phyloP scores from a whole-genome alignment of 92 coral and sea anemone species.

The Umimayanthus chanpuru region DNA sequence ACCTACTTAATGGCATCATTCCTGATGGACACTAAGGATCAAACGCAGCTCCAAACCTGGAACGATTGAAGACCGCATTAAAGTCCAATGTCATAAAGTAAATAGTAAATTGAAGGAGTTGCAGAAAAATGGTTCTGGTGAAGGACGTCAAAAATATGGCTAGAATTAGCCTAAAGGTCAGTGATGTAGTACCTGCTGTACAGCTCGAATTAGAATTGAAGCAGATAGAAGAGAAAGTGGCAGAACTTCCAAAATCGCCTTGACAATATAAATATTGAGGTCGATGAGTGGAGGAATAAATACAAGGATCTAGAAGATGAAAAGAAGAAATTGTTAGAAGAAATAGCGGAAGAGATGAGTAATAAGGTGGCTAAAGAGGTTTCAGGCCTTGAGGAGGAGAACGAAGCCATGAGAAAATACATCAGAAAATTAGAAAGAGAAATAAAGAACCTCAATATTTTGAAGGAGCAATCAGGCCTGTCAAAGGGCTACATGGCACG shows the following conservation, averaged over 20 bases:
- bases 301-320: constrained; percentile 46
- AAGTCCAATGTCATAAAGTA: constrained; percentile 33
- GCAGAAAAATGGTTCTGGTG: constrained; percentile 39
- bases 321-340: constrained; percentile 28
- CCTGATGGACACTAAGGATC: constrained; percentile 38
- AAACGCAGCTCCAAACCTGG: too few species aligned
- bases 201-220: constrained; percentile 40
- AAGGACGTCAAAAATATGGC: not conserved
- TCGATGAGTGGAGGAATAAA: constrained; percentile 50
- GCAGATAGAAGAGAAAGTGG: constrained; percentile 15
- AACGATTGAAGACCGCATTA: constrained; percentile 39
- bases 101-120: constrained; percentile 36
- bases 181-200: constrained; percentile 37
- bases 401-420: constrained; percentile 44
- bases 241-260: constrained; percentile 31
- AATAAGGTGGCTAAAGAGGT: constrained; percentile 18
- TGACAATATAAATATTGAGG: constrained; percentile 44
- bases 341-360: constrained; percentile 26
- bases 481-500: constrained; percentile 43
- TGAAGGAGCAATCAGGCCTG: constrained; percentile 41
- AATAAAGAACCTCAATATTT: constrained; percentile 12
- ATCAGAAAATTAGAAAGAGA: constrained; percentile 25
- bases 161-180: constrained; percentile 33
- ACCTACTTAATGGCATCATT: constrained; percentile 51
- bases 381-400: constrained; percentile 37